Conservation (phyloP, 2,797 vertebrate genomes). For the Myiothlypis coronata region DNA sequence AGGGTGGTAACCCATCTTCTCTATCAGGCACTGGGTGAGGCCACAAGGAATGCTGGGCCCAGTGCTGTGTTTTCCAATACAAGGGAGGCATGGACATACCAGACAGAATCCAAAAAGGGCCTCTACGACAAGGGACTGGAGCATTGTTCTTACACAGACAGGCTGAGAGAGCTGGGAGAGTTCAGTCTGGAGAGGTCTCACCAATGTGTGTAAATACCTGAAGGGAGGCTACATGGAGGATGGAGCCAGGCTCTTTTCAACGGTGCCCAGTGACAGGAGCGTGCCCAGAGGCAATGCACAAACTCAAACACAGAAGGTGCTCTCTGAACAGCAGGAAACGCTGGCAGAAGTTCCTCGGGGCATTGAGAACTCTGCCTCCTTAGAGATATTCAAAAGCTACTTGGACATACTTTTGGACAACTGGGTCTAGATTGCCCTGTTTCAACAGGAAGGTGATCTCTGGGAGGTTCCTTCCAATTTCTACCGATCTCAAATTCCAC, state of each 20-base stretch:
- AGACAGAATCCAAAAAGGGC: neutral
- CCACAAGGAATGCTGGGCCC: neutral
- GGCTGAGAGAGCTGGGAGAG: neutral
- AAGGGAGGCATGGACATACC: neutral
- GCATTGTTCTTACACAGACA: neutral
- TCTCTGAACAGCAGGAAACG: neutral
- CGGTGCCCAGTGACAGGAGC: neutral
- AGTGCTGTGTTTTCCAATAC: neutral
- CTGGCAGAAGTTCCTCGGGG: neutral
- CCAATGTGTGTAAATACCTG: neutral
- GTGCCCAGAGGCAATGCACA: neutral
- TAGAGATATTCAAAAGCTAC: neutral
- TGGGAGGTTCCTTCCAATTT: neutral
- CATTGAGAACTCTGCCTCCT: neutral
- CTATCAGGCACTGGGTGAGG: neutral
- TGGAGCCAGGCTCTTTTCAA: neutral
- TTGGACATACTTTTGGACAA: neutral
- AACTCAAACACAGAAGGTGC: neutral
- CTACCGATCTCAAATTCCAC: neutral
- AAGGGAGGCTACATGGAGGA: neutral
- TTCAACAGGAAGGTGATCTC: neutral
- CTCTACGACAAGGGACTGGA: neutral
- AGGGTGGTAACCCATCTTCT: neutral
- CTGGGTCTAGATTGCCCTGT: neutral
- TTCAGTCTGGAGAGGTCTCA: neutral